A percentile compares a stretch with the other conserved stretches of the same genome.
Conservation (phyloP, 2,888 invertebrate species). For the Morpho helenor region DNA sequence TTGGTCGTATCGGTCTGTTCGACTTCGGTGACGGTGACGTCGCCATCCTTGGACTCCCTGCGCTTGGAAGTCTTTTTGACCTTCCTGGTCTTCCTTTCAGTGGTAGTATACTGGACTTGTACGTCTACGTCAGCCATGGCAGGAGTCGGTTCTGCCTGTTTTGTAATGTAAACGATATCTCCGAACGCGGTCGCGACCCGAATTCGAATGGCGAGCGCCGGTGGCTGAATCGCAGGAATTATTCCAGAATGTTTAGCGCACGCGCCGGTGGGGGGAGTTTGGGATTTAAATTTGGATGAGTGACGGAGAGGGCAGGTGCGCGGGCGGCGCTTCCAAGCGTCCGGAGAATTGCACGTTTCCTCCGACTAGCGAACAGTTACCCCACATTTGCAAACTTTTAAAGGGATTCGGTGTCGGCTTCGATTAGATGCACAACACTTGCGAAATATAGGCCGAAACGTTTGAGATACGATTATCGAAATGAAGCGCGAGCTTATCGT, state of each 20-base stretch:
- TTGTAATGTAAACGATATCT: slow-evolving; percentile 56
- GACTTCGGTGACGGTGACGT: slow-evolving; percentile 90
- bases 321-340: slow-evolving; percentile 70
- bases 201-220: slow-evolving; percentile 77
- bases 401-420: slow-evolving; percentile 28
- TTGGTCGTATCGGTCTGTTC: slow-evolving; percentile 83
- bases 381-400: slow-evolving; percentile 35
- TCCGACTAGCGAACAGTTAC: slow-evolving; percentile 43
- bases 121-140: slow-evolving; percentile 95
- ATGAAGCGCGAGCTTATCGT: slow-evolving; percentile 43
- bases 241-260: slow-evolving; percentile 76
- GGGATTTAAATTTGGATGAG: slow-evolving; percentile 79
- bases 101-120: slow-evolving; percentile 90
- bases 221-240: slow-evolving; percentile 74
- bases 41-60: slow-evolving; percentile 86
- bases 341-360: slow-evolving; percentile 56
- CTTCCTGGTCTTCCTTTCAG: slow-evolving; percentile 94
- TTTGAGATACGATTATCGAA: slow-evolving; percentile 33
- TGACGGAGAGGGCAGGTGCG: slow-evolving; percentile 79
- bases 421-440: slow-evolving; percentile 19
- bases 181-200: slow-evolving; percentile 78
- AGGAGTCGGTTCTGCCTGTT: slow-evolving; percentile 41
- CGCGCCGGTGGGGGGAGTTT: slow-evolving; percentile 72
- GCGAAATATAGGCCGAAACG: slow-evolving; percentile 30
- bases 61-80: slow-evolving; percentile 90